Evolutionary conservation across 2,797 vertebrate genomes (phyloP), one percentile per base, ranked within the genome.

Genomic region (Mallotus villosus): DNA sequence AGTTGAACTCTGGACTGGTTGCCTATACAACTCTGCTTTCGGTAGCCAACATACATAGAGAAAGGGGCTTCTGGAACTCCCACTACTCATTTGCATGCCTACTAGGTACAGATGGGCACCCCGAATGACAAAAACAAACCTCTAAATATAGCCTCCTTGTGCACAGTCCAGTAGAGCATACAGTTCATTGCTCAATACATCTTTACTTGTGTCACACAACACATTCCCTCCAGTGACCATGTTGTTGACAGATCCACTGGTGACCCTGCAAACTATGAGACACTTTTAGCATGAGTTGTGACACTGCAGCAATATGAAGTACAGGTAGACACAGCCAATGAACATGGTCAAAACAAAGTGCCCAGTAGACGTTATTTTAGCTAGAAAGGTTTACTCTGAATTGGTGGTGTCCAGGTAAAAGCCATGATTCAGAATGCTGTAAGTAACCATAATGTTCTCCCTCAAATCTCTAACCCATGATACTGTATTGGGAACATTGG

Each of bases 381-480:
- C 19, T 55, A 11, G 51, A 14, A 14, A 17, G 49, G 49, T 14
- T 51, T 14, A 17, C 49, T n/a, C 19, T 17, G 51, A 55, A 55
- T 17, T 5, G 17, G 4, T 17, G 16, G 19, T n/a, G 12, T 16
- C 51, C 19, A 55, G 17, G 4, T 65, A 41, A 3, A 7, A 64
- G 37, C 29, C 34, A 32, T 21, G 21, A 29, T 68, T 53, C 7
- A 68, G 29, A 4, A 22, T 24, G 5, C 11, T 34, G 34, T 34
- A n/a, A 59, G 53, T 51, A 24, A 12, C 37, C 24, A 46, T 49
- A 59, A 57, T 32, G 29, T 63, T 32, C 27, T 29, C 19, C 60
- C 17, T 68, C 55, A 63, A 71, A 64, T 71, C 46, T 71, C 46
- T 49, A 71, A 71, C 70, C 46, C 46, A 71, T 71, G 61, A 71